A percentile compares a stretch with the other conserved stretches of the same genome.
Conservation (phyloP, 2,113 vertebrate species). For the Lonchura striata region DNA sequence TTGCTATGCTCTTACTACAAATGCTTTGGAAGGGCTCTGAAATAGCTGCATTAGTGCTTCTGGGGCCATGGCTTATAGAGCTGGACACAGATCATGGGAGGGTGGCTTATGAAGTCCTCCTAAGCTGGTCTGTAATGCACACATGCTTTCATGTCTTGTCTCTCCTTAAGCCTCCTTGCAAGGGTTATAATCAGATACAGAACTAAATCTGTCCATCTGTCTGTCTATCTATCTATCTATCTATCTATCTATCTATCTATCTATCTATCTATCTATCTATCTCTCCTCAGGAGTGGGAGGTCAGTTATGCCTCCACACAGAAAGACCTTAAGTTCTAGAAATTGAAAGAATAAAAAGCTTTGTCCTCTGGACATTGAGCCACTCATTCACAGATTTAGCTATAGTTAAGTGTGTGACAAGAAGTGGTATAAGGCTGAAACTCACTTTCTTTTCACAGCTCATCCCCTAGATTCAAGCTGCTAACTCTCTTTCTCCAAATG, state of each 20-base stretch:
- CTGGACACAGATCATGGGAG: not conserved
- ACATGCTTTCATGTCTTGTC: not conserved
- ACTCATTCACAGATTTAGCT: not conserved
- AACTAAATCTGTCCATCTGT: not conserved
- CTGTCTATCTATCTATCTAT: fast-evolving
- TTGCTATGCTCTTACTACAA: not conserved
- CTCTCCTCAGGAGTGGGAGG: not conserved
- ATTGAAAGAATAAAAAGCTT: not conserved
- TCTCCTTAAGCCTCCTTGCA: not conserved
- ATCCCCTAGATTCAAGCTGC: not conserved
- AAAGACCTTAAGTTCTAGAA: not conserved
- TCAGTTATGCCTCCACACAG: not conserved
- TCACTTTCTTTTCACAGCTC: not conserved
- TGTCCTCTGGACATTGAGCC: not conserved
- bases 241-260: not conserved
- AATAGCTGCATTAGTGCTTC: not conserved
- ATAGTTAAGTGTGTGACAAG: not conserved
- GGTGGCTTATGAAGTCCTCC: not conserved
- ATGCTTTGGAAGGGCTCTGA: not conserved
- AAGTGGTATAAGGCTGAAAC: not conserved
- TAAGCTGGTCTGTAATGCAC: fast-evolving
- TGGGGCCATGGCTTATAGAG: not conserved
- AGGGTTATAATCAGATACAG: not conserved
- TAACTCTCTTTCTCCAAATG: not conserved
- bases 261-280: not conserved